Evolutionary conservation across 2,797 vertebrate genomes (phyloP), one percentile per base, ranked within the genome.

Genomic region (Sylvia borin): DNA sequence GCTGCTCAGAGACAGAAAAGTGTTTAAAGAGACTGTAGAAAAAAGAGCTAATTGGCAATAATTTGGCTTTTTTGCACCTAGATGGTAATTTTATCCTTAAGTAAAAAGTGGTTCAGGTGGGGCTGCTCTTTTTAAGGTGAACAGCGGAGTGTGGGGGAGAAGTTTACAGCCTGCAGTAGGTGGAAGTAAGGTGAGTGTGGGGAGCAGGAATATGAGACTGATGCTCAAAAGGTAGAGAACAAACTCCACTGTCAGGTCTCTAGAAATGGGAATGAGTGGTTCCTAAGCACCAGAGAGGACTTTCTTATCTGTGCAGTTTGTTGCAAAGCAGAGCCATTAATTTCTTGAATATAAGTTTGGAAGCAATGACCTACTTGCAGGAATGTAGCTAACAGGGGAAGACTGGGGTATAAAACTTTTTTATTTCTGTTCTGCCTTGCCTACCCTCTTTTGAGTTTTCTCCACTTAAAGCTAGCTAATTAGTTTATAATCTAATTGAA

Each of bases 401-500:
- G 90, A 29, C 70, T 73, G 75, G 80, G 32, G 66, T 48, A 72
- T 92, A 92, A 94, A 66, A 13, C 70, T 90, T 80, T 85, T 83
- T 81, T 57, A 64, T 70, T 95, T 88, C 92, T 94, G 43, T 84
- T 90, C 90, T 78, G 73, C 77, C 78, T 93, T 96, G 53, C 70
- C 74, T 92, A 88, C 58, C 67, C 83, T 96, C 95, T 94, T 96
- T 92, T 93, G 92, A 94, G 73, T 93, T 90, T 73, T 79, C 51
- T 90, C 66, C 80, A 78, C 86, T 90, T 92, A 76, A 31, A 86
- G 25, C 6, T 34, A 73, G 71, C 26, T 96, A 96, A 97, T 96
- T 97, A 93, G 70, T 84, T 94, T 70, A 79, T 76, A 94, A 93
- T 86, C 92, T 90, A 95, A 97, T 97, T 95, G 93, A 96, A 91